phyloP scores from a whole-genome alignment of 1,140 invertebrate genomes.

The Scaptomyza graminum region DNA sequence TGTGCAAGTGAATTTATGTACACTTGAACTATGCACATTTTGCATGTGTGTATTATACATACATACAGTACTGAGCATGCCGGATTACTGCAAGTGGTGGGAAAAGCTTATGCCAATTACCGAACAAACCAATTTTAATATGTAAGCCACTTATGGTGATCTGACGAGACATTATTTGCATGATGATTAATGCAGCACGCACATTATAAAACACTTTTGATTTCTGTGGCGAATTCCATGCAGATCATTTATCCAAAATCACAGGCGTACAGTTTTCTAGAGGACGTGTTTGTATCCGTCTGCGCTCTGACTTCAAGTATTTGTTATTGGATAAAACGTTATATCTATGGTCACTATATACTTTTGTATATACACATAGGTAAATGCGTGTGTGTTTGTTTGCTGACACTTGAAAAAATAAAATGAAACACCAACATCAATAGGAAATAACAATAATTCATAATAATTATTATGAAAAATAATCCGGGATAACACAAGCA shows the following conservation, averaged over 20 bases:
- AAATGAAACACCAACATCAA: not conserved
- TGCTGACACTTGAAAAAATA: conserved; percentile 49
- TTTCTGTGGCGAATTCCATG: conserved; percentile 53
- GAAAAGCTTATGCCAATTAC: not conserved
- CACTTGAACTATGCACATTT: no score
- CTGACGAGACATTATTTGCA: not conserved
- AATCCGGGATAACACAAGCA: no score
- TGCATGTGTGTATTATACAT: no score
- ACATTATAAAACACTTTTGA: conserved; percentile 38
- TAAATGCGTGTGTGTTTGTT: not conserved
- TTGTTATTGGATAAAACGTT: conserved; percentile 58
- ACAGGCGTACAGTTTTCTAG: conserved; percentile 69
- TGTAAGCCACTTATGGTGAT: not conserved
- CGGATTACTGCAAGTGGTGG: not conserved
- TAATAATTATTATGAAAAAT: no score
- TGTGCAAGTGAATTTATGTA: not conserved
- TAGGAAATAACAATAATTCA: no score
- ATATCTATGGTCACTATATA: conserved; percentile 23
- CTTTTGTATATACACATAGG: conserved; percentile 10
- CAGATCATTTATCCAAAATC: conserved; percentile 73
- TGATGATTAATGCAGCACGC: not conserved
- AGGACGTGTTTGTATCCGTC: conserved; percentile 57
- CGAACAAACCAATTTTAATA: no score
- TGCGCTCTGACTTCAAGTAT: conserved; percentile 16
- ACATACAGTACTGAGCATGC: not conserved